Evolutionary conservation across 2,797 vertebrate genomes (phyloP), one percentile per base, ranked within the genome.

Genomic region (Crocodylus rhombifer): DNA sequence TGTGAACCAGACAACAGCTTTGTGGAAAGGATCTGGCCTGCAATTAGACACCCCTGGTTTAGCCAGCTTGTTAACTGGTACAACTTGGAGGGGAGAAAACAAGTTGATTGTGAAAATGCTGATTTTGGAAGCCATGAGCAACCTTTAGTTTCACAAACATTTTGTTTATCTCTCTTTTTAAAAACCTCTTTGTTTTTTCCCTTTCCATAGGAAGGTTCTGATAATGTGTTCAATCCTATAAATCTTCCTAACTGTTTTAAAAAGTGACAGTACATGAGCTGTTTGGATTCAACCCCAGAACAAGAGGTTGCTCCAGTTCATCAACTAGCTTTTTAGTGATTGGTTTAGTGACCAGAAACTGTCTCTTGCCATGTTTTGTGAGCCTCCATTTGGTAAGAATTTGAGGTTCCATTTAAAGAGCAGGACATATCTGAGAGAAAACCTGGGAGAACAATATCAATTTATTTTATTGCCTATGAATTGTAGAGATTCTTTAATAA

Each of bases 251-350:
- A 6, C 51, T 8, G 33, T 57, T 63, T 77, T 77, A 64, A 21
- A 76, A 92, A 91, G 21, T 61, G 83, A 74, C 64, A 89, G 42
- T 7, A 33, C 77, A 67, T 63, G 81, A 58, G 62, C 74, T 61
- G 51, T 63, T 91, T 91, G 60, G 71, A 87, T 93, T 95, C 61
- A 92, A 90, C 91, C 76, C 79, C 58, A 79, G 77, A 92, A 42
- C 30, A 88, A 79, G 16, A 91, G 80, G 84, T 87, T 14, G 58
- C 86, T 57, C 64, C 56, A 91, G 86, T 75, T 91, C 88, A 93
- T 91, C 64, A 62, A 90, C 65, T 77, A 87, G 57, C 36, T n/a
- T 86, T 85, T 58, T 42, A 89, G 73, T 56, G 88, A 88, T 7
- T 3, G 2, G 4, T 89, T 95, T 89, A 77, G 21, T 71, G 58